Evolutionary conservation across 2,797 vertebrate species (phyloP).

Genomic region (Typhlichthys eigenmanni): DNA sequence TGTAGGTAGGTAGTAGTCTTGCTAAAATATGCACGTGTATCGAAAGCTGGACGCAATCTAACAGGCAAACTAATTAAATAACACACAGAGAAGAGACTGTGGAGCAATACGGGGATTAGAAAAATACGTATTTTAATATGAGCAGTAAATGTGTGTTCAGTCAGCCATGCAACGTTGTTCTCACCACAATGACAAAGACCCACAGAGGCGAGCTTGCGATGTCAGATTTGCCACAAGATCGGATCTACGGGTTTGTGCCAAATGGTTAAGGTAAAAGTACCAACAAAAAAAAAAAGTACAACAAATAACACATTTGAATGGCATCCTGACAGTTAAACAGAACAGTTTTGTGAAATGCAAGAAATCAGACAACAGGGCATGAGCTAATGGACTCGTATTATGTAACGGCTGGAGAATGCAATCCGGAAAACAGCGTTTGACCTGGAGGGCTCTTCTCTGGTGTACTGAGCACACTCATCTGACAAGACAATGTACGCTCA

Average conservation of each 20-base stretch:
- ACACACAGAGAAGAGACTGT: not conserved
- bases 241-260: constrained; percentile 99
- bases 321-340: not conserved
- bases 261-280: constrained; percentile 78
- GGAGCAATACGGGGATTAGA: not conserved
- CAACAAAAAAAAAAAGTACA: constrained; percentile 44
- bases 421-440: constrained; percentile 10
- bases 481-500: constrained; percentile 5
- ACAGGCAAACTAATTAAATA: not conserved
- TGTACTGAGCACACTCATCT: not conserved
- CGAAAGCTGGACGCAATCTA: not conserved
- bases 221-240: constrained; percentile 95
- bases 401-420: not conserved
- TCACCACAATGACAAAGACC: constrained; percentile 96
- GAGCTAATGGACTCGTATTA: not conserved
- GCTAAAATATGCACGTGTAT: not conserved
- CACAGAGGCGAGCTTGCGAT: constrained; percentile 99
- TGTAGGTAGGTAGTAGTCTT: not conserved
- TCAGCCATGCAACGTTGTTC: constrained; percentile 57
- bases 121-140: not conserved
- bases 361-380: not conserved
- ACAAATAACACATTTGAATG: not conserved
- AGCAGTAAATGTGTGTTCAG: not conserved
- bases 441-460: constrained; percentile 3
- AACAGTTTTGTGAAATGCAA: not conserved